Conservation (phyloP, 1,140 invertebrate species). For the Microplitis demolitor region DNA sequence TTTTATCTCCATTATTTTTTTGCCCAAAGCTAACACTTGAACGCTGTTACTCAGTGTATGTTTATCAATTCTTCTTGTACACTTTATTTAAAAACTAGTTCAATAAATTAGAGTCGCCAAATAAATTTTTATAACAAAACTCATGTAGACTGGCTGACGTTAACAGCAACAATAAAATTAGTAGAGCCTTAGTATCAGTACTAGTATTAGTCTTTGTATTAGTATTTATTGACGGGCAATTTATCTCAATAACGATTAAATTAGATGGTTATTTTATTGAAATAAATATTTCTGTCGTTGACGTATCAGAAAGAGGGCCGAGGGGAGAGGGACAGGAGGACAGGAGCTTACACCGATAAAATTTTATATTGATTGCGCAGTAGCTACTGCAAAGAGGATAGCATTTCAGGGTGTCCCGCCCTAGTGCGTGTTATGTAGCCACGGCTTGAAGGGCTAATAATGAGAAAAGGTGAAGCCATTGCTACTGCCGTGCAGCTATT, state of each 20-base stretch:
- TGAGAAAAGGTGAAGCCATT: conserved; percentile 46
- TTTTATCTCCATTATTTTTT: not conserved
- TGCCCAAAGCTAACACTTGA: not conserved
- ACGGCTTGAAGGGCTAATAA: conserved; percentile 36
- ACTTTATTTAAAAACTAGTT: too few species aligned
- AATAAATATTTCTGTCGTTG: not conserved
- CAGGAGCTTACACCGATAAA: too few species aligned
- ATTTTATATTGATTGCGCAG: not conserved
- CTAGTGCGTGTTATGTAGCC: conserved; percentile 16
- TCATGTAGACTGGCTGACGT: too few species aligned
- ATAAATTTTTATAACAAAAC: too few species aligned
- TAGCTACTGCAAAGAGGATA: not conserved
- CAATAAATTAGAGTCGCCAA: too few species aligned
- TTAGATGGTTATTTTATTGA: not conserved
- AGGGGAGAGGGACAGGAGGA: too few species aligned
- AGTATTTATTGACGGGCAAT: too few species aligned
- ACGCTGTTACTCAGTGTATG: not conserved
- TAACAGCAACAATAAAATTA: too few species aligned
- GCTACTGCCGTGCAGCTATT: conserved; percentile 21
- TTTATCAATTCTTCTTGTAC: too few species aligned
- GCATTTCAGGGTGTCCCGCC: not conserved
- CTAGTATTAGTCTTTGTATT: too few species aligned
- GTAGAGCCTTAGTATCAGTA: too few species aligned
- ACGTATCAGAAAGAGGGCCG: not conserved
- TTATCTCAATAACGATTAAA: too few species aligned